phyloP scores from a whole-genome alignment of 1,140 invertebrate genomes.

The Marisa cornuarietis region DNA sequence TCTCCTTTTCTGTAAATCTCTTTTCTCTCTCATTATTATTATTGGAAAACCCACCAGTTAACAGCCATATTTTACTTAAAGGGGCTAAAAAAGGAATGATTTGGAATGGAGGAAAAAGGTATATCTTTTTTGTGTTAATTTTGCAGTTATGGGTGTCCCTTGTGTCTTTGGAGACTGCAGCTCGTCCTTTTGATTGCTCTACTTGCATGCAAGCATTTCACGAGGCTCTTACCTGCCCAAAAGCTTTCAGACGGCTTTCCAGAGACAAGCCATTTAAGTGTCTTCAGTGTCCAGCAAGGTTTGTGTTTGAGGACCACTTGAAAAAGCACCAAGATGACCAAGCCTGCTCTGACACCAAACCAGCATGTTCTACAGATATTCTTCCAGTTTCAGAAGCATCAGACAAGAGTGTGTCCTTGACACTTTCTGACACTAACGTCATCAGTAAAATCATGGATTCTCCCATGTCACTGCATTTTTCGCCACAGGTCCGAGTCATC shows the following conservation, averaged over 20 bases:
- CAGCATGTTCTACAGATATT: neutral
- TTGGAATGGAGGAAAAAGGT: neutral
- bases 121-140: neutral
- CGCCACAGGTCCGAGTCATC: neutral
- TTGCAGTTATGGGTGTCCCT: slow-evolving; percentile 6
- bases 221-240: slow-evolving; percentile 8
- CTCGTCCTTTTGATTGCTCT: slow-evolving; percentile 10
- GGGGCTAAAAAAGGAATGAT: neutral
- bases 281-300: neutral
- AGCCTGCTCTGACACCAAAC: neutral
- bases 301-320: neutral
- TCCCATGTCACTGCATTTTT: no score
- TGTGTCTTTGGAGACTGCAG: slow-evolving; percentile 17
- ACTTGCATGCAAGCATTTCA: slow-evolving; percentile 10
- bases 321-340: neutral
- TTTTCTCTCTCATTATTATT: neutral
- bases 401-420: neutral
- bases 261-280: slow-evolving; percentile 10
- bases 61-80: neutral
- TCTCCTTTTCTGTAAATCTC: no score
- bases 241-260: neutral
- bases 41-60: neutral
- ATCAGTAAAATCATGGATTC: neutral
- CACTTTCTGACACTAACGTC: neutral
- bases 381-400: neutral